Evolutionary conservation across 2,113 vertebrate species (phyloP).

Genomic region (Monarcha castaneiventris): DNA sequence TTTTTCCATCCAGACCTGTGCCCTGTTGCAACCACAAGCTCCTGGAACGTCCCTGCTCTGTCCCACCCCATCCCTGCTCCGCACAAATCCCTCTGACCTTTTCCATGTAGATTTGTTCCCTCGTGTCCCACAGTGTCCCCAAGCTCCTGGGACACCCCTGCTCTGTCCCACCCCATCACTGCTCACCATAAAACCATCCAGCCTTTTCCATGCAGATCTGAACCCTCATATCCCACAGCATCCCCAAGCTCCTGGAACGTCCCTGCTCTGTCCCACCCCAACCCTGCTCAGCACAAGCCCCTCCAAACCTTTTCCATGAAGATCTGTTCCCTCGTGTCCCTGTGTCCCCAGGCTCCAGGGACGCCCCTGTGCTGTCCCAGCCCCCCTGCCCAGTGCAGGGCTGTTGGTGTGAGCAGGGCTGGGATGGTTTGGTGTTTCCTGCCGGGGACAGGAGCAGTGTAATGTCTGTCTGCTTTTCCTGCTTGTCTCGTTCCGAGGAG

Average conservation of each 20-base stretch:
- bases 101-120: neutral
- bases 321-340: neutral
- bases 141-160: neutral
- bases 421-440: neutral
- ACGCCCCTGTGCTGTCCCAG: neutral
- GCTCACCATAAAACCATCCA: neutral
- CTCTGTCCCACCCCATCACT: neutral
- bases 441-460: neutral
- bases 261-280: too few species aligned
- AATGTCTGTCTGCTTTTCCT: slow-evolving; percentile 43
- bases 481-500: neutral
- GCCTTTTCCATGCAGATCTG: fast-evolving
- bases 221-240: fast-evolving
- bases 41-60: neutral
- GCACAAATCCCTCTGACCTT: neutral
- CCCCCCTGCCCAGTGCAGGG: neutral
- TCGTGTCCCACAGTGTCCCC: too few species aligned
- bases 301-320: neutral
- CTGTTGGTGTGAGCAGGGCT: neutral
- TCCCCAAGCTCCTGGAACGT: neutral
- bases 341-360: neutral
- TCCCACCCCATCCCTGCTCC: neutral
- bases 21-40: neutral
- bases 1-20: neutral
- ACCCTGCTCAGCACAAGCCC: fast-evolving